Base-by-base conservation (phyloP, 23 tunicate genomes). In the Styela clava region DNA sequence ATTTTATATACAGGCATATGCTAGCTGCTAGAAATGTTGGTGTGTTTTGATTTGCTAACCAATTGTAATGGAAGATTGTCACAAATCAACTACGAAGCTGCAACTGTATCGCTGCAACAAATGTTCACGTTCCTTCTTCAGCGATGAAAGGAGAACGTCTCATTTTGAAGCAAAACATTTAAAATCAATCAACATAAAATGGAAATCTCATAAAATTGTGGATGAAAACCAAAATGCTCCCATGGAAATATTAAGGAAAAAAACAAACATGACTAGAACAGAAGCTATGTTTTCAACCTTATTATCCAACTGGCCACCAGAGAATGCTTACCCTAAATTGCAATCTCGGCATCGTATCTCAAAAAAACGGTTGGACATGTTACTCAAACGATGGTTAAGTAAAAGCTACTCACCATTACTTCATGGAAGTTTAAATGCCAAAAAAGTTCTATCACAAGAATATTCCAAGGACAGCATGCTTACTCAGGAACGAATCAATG, bases 251-350 rank as follows among this genome's bases (percentile, higher is more conserved):
- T 12, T 12, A 44, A 44, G 12, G 12, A 44, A 44, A 12, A 44
- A 44, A 44, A 5, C 56, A 12, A 5, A 7, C 12, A 44, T 44
- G 56, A 12, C 9, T 12, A 44, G 56, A 44, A 44, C 56, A 44
- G 56, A 67, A 67, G 30, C 71, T 27, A 18, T 67, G 22, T 67
- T 67, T 67, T 25, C 30, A 16, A 67, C 71, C 18, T 24, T 67
- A 67, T 29, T 67, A 22, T 25, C 1, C 19, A 67, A 67, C 71
- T 67, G 71, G 71, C 71, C 71, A 18, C 71, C 71, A 1, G 71
- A 67, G 22, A 25, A 27, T 67, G 71, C 71, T 16, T 22, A 25
- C 0, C 16, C 31, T 25, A 67, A 67, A 29, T 25, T 67, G 18
- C 31, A 29, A 18, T 25, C 1, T 27, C 30, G 31, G 24, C 71